Evolutionary conservation across 2,797 vertebrate species (phyloP), one percentile per base, ranked within the genome.

Genomic region (Platyrinchus mystaceus): DNA sequence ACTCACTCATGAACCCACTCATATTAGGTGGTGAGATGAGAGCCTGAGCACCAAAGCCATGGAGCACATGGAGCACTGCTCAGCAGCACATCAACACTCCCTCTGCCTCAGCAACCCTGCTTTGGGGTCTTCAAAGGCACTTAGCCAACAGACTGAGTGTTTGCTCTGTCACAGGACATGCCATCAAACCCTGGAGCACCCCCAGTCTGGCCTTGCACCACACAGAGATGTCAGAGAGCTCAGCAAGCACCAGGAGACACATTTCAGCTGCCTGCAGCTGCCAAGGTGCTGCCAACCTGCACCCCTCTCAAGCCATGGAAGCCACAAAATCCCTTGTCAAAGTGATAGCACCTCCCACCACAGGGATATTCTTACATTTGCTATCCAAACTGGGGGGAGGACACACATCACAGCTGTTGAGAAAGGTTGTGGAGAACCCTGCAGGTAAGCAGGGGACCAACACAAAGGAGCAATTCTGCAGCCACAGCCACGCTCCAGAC

Each of bases 11-110:
- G 1, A 83, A 32, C 10, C 53, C 3, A 0, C 11, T 53, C 22
- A 2, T 18, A 6, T 10, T 19, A 37, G 37, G n/a, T 5, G 19
- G 9, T 5, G 2, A 36, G 10, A 55, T 0, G 0, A 63, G 36
- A 43, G 22, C 10, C 64, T 27, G 50, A 64, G 14, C 17, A 2
- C 20, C 4, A 4, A 34, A 59, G 44, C 43, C 15, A 1, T 9
- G 32, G 34, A 70, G 26, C 41, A 43, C 43, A 43, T 43, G 41
- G 41, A 43, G 18, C 41, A 43, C 43, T 20, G 43, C 49, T 32
- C 2, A 0, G 41, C 62, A 79, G 24, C 59, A 24, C 64, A 30
- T 74, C 59, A 68, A 30, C 75, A 1, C 39, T 36, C 4, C 43
- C 37, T 17, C 56, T 19, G 37, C 59, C 36, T 28, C 67, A 41